Conservation (phyloP, 2,113 vertebrate genomes). For the Cebus imitator region DNA sequence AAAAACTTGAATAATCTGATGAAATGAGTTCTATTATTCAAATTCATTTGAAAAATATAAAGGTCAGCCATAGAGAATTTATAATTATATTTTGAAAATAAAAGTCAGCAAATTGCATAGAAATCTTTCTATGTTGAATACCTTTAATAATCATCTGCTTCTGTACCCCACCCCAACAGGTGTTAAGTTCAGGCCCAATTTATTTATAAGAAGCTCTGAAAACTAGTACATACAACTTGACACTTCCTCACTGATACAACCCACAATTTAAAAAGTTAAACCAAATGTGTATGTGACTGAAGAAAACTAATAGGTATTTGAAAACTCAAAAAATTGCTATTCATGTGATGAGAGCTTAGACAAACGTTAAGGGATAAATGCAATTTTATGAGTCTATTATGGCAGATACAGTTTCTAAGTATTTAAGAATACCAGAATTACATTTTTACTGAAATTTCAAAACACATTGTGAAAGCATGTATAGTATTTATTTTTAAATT, state of each 20-base stretch:
- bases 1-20: conserved; percentile 12
- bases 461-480: not conserved
- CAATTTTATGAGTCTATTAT: not conserved
- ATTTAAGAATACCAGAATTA: not conserved
- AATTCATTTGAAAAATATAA: conserved; percentile 6
- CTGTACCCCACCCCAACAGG: too few species aligned
- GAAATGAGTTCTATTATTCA: conserved; percentile 6
- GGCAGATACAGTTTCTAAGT: not conserved
- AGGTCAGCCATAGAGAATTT: not conserved
- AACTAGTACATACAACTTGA: not conserved
- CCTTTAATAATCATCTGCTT: conserved; percentile 5
- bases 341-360: not conserved
- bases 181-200: not conserved
- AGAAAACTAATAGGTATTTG: not conserved
- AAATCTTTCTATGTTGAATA: not conserved
- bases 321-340: not conserved
- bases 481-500: not conserved
- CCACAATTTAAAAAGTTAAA: not conserved
- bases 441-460: not conserved
- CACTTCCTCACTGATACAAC: not conserved
- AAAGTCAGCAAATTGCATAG: not conserved
- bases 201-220: conserved; percentile 26
- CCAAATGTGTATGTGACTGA: not conserved
- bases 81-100: conserved; percentile 25
- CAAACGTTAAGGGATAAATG: not conserved